phyloP scores from a whole-genome alignment of 1,140 invertebrate genomes.

The Trichonephila clavata region DNA sequence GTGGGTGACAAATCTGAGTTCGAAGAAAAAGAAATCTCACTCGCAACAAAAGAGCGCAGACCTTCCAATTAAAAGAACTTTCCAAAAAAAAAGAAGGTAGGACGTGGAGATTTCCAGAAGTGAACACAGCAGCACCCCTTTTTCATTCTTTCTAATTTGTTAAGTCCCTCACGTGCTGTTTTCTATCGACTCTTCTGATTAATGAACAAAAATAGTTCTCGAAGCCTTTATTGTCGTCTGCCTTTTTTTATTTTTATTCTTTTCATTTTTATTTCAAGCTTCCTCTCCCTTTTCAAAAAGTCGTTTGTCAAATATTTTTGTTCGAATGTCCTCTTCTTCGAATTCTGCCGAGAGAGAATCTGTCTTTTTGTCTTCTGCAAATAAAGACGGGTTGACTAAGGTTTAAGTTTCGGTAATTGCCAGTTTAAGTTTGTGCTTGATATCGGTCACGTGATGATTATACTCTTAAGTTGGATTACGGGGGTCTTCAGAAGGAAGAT shows the following conservation, averaged over 20 bases:
- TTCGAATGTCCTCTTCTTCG: background rate
- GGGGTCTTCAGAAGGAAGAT: background rate
- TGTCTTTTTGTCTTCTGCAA: background rate
- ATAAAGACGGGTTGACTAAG: background rate
- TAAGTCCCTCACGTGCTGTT: background rate
- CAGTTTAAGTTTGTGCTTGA: background rate
- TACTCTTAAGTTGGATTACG: background rate
- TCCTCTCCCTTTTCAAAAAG: background rate
- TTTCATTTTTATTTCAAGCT: background rate
- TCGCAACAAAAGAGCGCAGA: background rate
- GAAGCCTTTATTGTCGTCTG: background rate
- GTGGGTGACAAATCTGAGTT: background rate
- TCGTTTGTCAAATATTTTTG: slow-evolving; percentile 18
- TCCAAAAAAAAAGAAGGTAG: background rate
- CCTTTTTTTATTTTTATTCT: background rate
- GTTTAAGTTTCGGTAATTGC: background rate
- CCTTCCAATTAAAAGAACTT: slow-evolving; percentile 22
- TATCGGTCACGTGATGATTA: too few relatives aligned
- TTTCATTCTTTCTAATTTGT: background rate
- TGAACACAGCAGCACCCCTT: background rate
- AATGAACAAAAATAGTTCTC: background rate
- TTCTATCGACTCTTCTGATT: background rate
- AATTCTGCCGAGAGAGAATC: background rate
- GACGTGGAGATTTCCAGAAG: background rate
- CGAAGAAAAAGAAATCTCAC: background rate